These are phyloP conservation scores for Crepidodera aurea DNA, from an alignment of 2,888 invertebrate species.

Conservation along the genomic window DNA sequence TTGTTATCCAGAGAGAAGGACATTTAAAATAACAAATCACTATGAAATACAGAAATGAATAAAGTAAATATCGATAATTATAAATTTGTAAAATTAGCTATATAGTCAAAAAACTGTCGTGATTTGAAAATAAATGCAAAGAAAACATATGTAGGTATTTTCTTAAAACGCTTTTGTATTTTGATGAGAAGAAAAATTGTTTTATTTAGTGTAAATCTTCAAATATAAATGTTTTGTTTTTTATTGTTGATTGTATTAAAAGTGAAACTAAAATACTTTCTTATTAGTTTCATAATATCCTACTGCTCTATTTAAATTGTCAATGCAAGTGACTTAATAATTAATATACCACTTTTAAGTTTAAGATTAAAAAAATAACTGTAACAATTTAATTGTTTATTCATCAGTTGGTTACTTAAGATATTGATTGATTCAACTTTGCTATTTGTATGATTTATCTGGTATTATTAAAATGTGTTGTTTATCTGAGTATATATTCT, in stretches of 20 bases:
- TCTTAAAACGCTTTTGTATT: too few species aligned
- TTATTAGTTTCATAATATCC: slow-evolving; percentile 30
- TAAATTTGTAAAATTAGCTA: background rate
- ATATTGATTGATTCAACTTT: background rate
- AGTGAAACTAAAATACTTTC: slow-evolving; percentile 29
- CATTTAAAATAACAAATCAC: too few species aligned
- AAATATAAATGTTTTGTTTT: slow-evolving; percentile 1
- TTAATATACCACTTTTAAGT: too few species aligned
- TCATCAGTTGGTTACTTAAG: background rate
- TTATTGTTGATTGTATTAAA: slow-evolving; percentile 3
- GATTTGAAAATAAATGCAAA: background rate
- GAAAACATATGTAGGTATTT: background rate
- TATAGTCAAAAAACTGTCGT: background rate
- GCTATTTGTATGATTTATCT: background rate
- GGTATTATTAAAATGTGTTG: background rate
- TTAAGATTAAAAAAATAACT: too few species aligned
- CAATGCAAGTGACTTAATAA: too few species aligned
- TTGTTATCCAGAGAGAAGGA: too few species aligned
- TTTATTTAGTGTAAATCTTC: background rate
- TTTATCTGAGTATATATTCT: background rate
- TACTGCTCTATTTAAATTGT: slow-evolving; percentile 4
- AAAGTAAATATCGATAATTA: background rate
- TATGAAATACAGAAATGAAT: too few species aligned
- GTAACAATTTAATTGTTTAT: too few species aligned
- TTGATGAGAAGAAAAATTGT: too few species aligned